Percentiles rank a stretch among this genome's conserved stretches.
Conservation (phyloP, 2,888 invertebrate species). For the Drosophila atroscutellata region DNA sequence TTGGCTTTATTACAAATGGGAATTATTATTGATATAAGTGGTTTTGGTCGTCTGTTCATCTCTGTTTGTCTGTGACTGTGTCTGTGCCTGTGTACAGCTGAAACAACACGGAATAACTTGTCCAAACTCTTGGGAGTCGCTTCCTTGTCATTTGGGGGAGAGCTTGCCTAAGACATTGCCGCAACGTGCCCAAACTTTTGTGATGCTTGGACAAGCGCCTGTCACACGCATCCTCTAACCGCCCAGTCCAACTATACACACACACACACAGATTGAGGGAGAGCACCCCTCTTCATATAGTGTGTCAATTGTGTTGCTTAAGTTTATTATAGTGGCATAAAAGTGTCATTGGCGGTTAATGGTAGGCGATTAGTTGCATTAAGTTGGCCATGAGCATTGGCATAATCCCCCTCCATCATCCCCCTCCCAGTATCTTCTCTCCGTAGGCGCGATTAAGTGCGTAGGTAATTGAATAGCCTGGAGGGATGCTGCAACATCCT, state of each 20-base stretch:
- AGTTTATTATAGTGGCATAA: conserved; percentile 82
- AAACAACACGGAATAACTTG: conserved; percentile 50
- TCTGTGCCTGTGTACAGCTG: conserved; percentile 17
- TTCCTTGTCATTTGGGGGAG: background rate
- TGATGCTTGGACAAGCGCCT: conserved; percentile 56
- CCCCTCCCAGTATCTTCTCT: background rate
- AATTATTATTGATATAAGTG: conserved; percentile 74
- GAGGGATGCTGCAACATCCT: conserved; percentile 10
- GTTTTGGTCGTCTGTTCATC: conserved; percentile 17
- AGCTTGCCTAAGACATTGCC: conserved; percentile 60
- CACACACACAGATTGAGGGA: background rate
- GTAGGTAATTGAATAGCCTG: conserved; percentile 52
- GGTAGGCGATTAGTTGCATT: conserved; percentile 70
- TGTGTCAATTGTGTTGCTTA: conserved; percentile 57
- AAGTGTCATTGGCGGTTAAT: conserved; percentile 80
- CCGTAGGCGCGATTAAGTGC: conserved; percentile 26
- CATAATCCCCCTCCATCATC: background rate
- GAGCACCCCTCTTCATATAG: conserved; percentile 3
- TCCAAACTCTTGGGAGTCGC: conserved; percentile 50
- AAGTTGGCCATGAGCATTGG: conserved; percentile 49
- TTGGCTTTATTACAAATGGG: conserved; percentile 61
- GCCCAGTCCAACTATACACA: conserved; percentile 9
- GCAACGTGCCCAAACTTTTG: conserved; percentile 72
- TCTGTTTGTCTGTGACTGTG: conserved; percentile 17
- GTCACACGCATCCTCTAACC: conserved; percentile 48